Evolutionary conservation across 2,888 invertebrate species (phyloP).

Genomic region (Coleophora flavipennella): DNA sequence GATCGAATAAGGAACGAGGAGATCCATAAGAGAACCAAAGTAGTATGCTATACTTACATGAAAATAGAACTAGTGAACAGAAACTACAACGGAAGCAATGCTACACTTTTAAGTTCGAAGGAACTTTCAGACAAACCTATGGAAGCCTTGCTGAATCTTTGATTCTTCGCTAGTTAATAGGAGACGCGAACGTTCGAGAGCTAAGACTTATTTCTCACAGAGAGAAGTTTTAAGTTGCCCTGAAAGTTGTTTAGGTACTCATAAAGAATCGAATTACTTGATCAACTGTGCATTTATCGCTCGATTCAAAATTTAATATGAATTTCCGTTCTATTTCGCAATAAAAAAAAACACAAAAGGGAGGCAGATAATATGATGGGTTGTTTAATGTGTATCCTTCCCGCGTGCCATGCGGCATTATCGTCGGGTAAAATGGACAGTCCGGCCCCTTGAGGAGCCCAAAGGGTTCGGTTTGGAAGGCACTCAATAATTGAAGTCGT

Average conservation of each 20-base stretch:
- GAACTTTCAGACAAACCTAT: too few relatives aligned
- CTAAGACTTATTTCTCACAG: too few relatives aligned
- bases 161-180: too few relatives aligned
- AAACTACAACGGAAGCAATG: too few relatives aligned
- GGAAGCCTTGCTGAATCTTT: too few relatives aligned
- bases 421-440: constrained; percentile 59
- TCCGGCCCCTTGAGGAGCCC: constrained; percentile 60
- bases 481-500: constrained; percentile 71
- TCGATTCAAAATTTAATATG: constrained; percentile 28
- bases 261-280: constrained; percentile 5
- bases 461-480: constrained; percentile 62
- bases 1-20: too few relatives aligned
- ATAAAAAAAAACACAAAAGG: constrained; percentile 37
- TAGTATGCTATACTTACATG: constrained; percentile 16
- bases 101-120: too few relatives aligned
- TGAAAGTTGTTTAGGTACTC: neutral
- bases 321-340: constrained; percentile 26
- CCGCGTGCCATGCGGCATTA: constrained; percentile 50
- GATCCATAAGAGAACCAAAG: too few relatives aligned
- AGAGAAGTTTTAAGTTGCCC: too few relatives aligned
- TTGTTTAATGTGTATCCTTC: constrained; percentile 46
- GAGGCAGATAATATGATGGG: constrained; percentile 31
- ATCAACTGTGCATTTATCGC: constrained; percentile 5
- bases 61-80: too few relatives aligned
- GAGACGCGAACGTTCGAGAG: too few relatives aligned